A percentile compares a stretch with the other conserved stretches of the same genome.
These are phyloP conservation scores for Cheilinus undulatus DNA, from an alignment of 2,113 vertebrate species.

Conservation along the genomic window DNA sequence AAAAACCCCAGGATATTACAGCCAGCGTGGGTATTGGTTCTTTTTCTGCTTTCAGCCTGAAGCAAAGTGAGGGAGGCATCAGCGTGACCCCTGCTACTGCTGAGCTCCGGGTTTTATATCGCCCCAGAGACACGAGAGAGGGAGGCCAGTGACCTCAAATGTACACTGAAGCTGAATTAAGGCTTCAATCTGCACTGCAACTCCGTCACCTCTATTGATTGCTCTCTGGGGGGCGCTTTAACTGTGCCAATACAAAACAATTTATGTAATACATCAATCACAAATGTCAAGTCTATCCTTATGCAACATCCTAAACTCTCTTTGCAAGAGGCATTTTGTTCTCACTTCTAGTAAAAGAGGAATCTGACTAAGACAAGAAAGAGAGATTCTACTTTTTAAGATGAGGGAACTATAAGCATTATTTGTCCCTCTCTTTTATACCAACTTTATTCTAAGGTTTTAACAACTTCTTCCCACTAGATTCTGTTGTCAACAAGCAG, in stretches of 20 bases:
- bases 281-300: not conserved
- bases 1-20: constrained; percentile 38
- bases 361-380: not conserved
- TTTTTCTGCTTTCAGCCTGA: constrained; percentile 30
- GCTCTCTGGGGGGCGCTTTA: constrained; percentile 1
- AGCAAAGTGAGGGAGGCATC: constrained; percentile 35
- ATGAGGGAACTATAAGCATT: no score
- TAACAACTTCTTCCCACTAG: no score
- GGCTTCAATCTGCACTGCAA: constrained; percentile 29
- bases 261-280: not conserved
- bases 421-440: no score
- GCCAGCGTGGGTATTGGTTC: constrained; percentile 9
- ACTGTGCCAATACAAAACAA: not conserved
- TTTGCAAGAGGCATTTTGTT: constrained; percentile 5
- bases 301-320: not conserved
- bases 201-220: not conserved
- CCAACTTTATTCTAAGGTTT: no score
- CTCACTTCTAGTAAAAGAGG: not conserved
- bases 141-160: constrained; percentile 12
- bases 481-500: no score
- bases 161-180: constrained; percentile 28
- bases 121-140: constrained; percentile 11
- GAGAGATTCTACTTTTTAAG: no score
- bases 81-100: constrained; percentile 30
- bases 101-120: constrained; percentile 45